phyloP scores from a whole-genome alignment of 2,113 vertebrate genomes.

The Limanda limanda region DNA sequence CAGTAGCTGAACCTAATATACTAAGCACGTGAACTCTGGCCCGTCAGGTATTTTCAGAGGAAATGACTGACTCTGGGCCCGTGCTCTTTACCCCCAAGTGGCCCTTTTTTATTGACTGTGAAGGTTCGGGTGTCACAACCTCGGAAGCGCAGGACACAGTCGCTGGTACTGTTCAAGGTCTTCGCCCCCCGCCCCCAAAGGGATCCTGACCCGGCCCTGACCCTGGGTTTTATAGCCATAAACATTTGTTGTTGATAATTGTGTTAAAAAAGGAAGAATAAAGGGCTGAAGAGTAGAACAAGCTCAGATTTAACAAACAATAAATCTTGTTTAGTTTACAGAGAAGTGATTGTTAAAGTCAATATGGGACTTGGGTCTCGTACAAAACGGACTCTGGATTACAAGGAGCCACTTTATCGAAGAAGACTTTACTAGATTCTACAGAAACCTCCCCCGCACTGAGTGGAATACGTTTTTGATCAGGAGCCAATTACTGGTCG shows the following conservation, averaged over 20 bases:
- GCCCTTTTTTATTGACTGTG: constrained; percentile 54
- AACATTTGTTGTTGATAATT: constrained; percentile 63
- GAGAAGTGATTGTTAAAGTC: constrained; percentile 13
- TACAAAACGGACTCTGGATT: not conserved
- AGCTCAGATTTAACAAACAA: constrained; percentile 18
- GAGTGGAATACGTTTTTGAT: too few relatives aligned
- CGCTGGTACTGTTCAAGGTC: constrained; percentile 23
- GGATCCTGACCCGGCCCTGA: constrained; percentile 40
- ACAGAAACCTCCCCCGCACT: too few relatives aligned
- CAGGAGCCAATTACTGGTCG: not conserved
- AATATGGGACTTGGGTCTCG: constrained; percentile 19
- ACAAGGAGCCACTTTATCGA: not conserved
- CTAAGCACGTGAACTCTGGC: constrained; percentile 47
- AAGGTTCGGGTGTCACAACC: constrained; percentile 64
- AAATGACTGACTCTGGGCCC: constrained; percentile 63
- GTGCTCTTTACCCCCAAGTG: constrained; percentile 41
- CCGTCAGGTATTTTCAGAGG: constrained; percentile 69
- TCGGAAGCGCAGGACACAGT: constrained; percentile 39
- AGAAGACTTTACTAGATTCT: not conserved
- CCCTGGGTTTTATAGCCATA: constrained; percentile 35
- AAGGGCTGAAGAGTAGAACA: constrained; percentile 5
- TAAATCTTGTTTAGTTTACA: constrained; percentile 28
- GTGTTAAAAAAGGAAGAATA: constrained; percentile 35
- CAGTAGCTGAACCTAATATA: constrained; percentile 72
- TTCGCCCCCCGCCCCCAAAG: constrained; percentile 23